Base-by-base conservation (phyloP, 2,888 invertebrate genomes). In the Tiphia femorata region DNA sequence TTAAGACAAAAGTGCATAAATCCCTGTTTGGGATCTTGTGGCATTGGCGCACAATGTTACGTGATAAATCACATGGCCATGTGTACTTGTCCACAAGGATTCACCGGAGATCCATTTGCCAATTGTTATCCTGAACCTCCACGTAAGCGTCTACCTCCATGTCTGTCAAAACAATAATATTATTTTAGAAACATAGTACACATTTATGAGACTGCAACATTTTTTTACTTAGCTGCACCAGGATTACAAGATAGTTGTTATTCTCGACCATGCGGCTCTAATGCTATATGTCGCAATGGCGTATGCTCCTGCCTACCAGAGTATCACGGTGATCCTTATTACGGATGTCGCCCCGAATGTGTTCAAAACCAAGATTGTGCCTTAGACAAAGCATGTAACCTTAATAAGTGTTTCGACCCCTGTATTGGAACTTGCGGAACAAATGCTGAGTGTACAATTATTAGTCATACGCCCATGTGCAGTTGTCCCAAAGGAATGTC, bases 321-420 rank as follows among this genome's bases (percentile, higher is more conserved):
- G 54, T 79, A 81, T 51, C 75, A 64, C 4, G 84, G 85, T 12
- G 82, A 84, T 64, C 84, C 85, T 1, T 82, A 80, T 37, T 86
- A 88, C 47, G 90, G 88, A 44, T 93, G 93, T 78, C 88, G 92
- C 63, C 93, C 93, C 2, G 93, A 93, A 84, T 95, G 94, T 82
- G 88, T 92, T 0, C 84, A 91, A 7, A 94, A 91, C 77, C 87
- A 89, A 0, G 94, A 94, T 75, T 95, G 95, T 80, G 84, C 90
- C 1, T 82, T 87, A 50, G 89, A 92, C 75, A 89, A 88, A 75
- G 91, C 94, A 7, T 95, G 95, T 77, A 85, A 91, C 27, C 88
- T 90, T 60, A 91, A 90, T 57, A 93, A 93, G 84, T 95, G 95
- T 77, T 83, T 88, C n/a, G 89, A 95, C 82, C 94, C 95, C 3